Evolutionary conservation across 2,113 vertebrate species (phyloP), one percentile per base, ranked within the genome.

Genomic region (Phasianus colchicus): DNA sequence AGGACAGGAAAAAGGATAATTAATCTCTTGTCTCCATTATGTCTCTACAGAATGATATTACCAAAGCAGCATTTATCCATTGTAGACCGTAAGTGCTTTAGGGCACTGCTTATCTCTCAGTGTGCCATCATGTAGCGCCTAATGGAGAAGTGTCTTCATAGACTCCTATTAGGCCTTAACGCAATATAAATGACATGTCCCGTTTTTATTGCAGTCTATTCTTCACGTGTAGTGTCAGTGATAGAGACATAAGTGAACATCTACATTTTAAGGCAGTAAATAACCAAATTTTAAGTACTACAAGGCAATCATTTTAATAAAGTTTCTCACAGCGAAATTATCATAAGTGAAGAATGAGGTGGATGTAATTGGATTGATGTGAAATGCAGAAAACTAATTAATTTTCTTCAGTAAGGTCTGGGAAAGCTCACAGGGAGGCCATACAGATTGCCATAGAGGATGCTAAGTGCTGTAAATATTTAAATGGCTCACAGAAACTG

Each of bases 291-390:
- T 57, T 30, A 58, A 86, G 77, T 25, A 13, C 45, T 70, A 9
- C 0, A 0, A 75, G n/a, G 60, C 27, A 84, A n/a, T 43, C 1
- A 25, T 76, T 85, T 82, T 47, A 95, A 13, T 50, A 92, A 79
- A 76, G 21, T 92, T 96, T 82, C 86, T 85, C 54, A 47, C 86
- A 69, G 61, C 61, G 89, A 78, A 89, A 86, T 92, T 63, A 72
- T 40, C 65, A 15, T 77, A 76, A 88, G 64, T 40, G 52, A 69
- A 80, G 66, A 93, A 61, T 6, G 42, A 86, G 73, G 52, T 60
- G 57, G 78, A 29, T n/a, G 66, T 65, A 85, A 92, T 76, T 90
- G 58, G 50, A 87, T 61, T 85, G 71, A 79, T 1, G 2, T 38
- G 81, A 92, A 94, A 84, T 73, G 45, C 58, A 91, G 83, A 45